Conservation (phyloP, 2,113 vertebrate species). For the Nycticebus coucang region DNA sequence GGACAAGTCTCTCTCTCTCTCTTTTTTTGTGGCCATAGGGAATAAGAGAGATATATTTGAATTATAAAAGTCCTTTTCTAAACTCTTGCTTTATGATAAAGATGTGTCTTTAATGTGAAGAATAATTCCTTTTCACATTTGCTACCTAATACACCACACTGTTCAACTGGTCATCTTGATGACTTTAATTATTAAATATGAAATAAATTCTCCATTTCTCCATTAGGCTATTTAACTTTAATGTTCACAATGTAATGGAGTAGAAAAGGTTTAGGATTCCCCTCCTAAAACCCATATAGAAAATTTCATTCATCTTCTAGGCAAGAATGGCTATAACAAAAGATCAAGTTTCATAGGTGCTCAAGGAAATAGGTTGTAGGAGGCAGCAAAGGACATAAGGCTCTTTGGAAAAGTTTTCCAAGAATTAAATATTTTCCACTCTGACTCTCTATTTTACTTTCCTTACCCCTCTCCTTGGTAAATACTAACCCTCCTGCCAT, state of each 20-base stretch:
- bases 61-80: conserved; percentile 49
- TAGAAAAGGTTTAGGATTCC: conserved; percentile 48
- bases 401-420: conserved; percentile 20
- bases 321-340: conserved; percentile 46
- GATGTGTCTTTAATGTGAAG: conserved; percentile 59
- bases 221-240: conserved; percentile 65
- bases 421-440: neutral
- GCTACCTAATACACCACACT: neutral
- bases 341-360: neutral
- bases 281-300: conserved; percentile 21
- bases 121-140: conserved; percentile 62
- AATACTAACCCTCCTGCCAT: neutral
- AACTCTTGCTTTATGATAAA: conserved; percentile 59
- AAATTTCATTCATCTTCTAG: conserved; percentile 48
- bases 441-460: neutral
- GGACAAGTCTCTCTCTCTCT: conserved; percentile 53
- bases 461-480: neutral
- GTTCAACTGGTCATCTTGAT: conserved; percentile 51
- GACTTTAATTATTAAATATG: conserved; percentile 67
- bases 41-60: conserved; percentile 61
- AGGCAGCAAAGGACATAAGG: neutral
- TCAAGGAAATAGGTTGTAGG: conserved; percentile 21
- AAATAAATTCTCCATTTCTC: conserved; percentile 54
- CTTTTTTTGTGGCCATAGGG: conserved; percentile 33
- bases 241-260: conserved; percentile 57